Evolutionary conservation across 2,113 vertebrate genomes (phyloP).

Genomic region (Gobiocypris rarus): DNA sequence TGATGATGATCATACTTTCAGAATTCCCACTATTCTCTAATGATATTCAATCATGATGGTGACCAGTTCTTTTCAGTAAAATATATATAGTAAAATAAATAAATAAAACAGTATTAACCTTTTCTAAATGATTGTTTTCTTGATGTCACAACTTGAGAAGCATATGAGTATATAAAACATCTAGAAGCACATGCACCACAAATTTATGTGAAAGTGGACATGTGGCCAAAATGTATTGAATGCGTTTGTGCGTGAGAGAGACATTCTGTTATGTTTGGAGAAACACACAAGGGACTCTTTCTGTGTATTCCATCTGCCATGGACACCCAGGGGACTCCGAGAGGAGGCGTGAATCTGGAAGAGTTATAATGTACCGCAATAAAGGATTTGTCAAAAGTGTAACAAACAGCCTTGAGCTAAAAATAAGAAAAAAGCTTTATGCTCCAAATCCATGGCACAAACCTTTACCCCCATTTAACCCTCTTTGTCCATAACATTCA

Average conservation of each 20-base stretch:
- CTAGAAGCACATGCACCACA: too few species aligned
- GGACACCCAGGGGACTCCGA: constrained; percentile 78
- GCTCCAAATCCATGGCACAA: constrained; percentile 60
- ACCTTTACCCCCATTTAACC: constrained; percentile 64
- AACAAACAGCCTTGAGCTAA: constrained; percentile 67
- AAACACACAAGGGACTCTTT: constrained; percentile 76
- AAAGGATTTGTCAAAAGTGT: constrained; percentile 66
- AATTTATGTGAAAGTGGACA: neutral
- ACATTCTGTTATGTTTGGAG: constrained; percentile 57
- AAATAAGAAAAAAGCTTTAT: constrained; percentile 58
- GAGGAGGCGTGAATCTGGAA: constrained; percentile 56
- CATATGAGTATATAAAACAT: neutral
- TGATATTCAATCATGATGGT: neutral
- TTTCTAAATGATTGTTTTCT: neutral
- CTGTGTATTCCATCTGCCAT: constrained; percentile 82
- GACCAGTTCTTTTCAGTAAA: neutral
- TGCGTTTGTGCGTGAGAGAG: constrained; percentile 32
- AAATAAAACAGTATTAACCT: too few species aligned
- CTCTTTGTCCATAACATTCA: constrained; percentile 62
- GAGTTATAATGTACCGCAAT: constrained; percentile 75
- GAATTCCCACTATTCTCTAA: neutral
- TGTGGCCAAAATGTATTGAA: constrained; percentile 1
- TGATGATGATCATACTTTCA: neutral
- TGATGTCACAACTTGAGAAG: neutral
- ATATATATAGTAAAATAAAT: too few species aligned